Conservation (phyloP, 1,140 invertebrate species). For the Drosophila jambulina region DNA sequence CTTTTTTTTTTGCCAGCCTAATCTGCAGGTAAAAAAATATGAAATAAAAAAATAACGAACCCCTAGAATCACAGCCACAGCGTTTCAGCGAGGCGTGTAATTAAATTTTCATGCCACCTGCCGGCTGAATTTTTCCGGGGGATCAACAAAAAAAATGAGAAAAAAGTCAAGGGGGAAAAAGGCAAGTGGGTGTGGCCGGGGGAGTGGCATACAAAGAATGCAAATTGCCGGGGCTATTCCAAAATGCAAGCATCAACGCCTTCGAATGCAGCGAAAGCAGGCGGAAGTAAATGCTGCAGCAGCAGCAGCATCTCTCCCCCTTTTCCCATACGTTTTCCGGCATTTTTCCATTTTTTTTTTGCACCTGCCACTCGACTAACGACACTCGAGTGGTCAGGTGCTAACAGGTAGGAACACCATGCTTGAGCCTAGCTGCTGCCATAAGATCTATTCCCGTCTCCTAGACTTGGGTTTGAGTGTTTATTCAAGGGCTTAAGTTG, state of each 20-base stretch:
- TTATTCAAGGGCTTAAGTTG: neutral
- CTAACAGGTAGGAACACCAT: slow-evolving; percentile 7
- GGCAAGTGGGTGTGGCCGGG: neutral
- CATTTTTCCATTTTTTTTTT: neutral
- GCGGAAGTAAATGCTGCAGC: slow-evolving; percentile 51
- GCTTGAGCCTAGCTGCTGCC: neutral
- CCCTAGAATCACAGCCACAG: slow-evolving; percentile 12
- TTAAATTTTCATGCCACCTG: slow-evolving; percentile 61
- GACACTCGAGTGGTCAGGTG: slow-evolving; percentile 34
- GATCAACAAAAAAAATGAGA: neutral
- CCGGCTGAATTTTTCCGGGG: slow-evolving; percentile 15
- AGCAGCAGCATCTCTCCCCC: neutral
- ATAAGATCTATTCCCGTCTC: neutral
- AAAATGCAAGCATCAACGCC: slow-evolving; percentile 47
- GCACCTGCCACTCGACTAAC: slow-evolving; percentile 25
- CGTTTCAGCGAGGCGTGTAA: slow-evolving; percentile 56
- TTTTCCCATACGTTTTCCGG: neutral
- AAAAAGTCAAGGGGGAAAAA: neutral
- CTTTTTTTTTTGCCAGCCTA: slow-evolving; percentile 17
- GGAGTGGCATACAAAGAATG: slow-evolving; percentile 31
- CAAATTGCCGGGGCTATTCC: slow-evolving; percentile 38
- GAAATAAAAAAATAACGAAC: slow-evolving; percentile 6
- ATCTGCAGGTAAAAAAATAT: slow-evolving; percentile 12
- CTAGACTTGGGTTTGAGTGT: neutral
- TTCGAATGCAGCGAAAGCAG: slow-evolving; percentile 49